Base-by-base conservation (phyloP, 2,888 invertebrate genomes). In the Tridacna gigas region DNA sequence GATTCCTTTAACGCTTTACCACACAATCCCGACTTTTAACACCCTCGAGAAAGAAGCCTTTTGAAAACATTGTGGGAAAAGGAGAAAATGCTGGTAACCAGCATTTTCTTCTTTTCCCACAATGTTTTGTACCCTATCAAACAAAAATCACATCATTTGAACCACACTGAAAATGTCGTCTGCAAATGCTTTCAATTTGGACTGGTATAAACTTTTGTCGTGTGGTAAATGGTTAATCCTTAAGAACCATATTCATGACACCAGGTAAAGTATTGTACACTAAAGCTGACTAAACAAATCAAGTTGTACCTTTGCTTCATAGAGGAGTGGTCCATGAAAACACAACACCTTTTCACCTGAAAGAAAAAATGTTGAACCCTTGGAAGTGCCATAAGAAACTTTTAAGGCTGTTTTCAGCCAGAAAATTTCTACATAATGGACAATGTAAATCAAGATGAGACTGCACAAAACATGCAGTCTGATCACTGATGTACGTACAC, bases 321-420 rank as follows among this genome's bases (percentile, higher is more conserved):
- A 99, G 90, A 99, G 97, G 47, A 99, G 96, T 4, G 98, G 98
- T 0, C 99, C 99, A 95, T 99, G 99, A 94, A 98, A 99, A 95
- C 99, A 99, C 47, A 99, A 95, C 13, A 99, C 98, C 88, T 95
- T 95, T 89, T 96, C 96, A 45, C 95, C 95, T 95, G 89, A 61
- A 89, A 91, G 20, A 69, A 71, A 2, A 71, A 28, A 69, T 48
- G 28, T 77, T 69, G 45, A 81, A 56, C 12, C 18, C 20, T 3
- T 20, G 9, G n/a, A 56, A 56, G n/a, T 56, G 56, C n/a, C n/a
- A 5, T 9, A 1, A 4, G 9, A 56, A 56, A 56, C n/a, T 20
- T 18, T 56, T 9, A 18, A 20, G 18, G 56, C n/a, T 56, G 18
- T 9, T 56, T n/a, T 22, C 18, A 13, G 4, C 22, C 15, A 22